phyloP scores from a whole-genome alignment of 2,888 invertebrate species.

The Elegia similella region DNA sequence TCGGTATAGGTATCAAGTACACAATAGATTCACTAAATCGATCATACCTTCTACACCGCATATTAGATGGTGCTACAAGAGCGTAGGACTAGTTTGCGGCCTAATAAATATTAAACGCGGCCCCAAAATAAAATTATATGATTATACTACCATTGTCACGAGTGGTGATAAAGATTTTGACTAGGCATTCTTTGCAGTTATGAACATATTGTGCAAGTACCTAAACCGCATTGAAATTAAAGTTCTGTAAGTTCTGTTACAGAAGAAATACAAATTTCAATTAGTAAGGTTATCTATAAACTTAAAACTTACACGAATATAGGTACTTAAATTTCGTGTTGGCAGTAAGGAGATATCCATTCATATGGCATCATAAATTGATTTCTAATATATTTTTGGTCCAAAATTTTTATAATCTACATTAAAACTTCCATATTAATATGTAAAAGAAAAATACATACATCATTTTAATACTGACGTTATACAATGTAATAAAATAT shows the following conservation, averaged over 20 bases:
- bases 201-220: constrained; percentile 27
- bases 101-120: constrained; percentile 5
- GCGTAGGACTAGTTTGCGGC: constrained; percentile 10
- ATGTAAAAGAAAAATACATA: constrained; percentile 69
- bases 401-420: constrained; percentile 66
- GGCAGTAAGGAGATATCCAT: constrained; percentile 59
- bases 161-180: constrained; percentile 13
- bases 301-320: constrained; percentile 39
- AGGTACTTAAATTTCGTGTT: constrained; percentile 64
- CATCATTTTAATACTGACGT: constrained; percentile 79
- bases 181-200: constrained; percentile 25
- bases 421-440: constrained; percentile 58
- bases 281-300: constrained; percentile 33
- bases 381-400: constrained; percentile 78
- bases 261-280: constrained; percentile 60
- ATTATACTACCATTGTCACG: not conserved
- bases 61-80: constrained; percentile 20
- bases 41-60: not conserved
- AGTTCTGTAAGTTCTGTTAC: constrained; percentile 54
- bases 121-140: constrained; percentile 20
- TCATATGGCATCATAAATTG: constrained; percentile 79
- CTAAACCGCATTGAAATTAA: constrained; percentile 13
- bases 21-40: constrained; percentile 13
- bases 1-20: constrained; percentile 9
- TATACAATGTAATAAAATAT: constrained; percentile 60